phyloP scores from a whole-genome alignment of 2,797 vertebrate genomes.

The Falco cherrug region DNA sequence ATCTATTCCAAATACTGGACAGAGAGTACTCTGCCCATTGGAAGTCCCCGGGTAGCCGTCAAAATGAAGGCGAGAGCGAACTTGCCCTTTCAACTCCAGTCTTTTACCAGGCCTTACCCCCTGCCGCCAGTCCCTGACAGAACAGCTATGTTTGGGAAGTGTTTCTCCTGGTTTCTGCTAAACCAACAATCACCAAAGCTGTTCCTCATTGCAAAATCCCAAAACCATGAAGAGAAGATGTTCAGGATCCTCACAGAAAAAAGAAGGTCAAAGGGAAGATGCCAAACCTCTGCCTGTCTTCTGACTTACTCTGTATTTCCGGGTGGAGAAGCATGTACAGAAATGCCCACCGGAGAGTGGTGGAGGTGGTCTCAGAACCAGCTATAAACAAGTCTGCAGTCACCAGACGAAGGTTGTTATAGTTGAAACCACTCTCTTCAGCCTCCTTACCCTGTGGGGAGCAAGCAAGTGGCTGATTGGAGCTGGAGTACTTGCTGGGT shows the following conservation, averaged over 20 bases:
- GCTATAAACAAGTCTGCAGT: conserved; percentile 78
- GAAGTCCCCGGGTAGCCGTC: not conserved
- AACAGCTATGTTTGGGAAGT: not conserved
- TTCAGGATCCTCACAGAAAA: not conserved
- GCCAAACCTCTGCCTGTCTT: not conserved
- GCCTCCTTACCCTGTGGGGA: conserved; percentile 60
- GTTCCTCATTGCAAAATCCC: not conserved
- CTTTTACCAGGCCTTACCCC: not conserved
- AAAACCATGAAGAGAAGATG: not conserved
- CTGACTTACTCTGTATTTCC: conserved; percentile 81
- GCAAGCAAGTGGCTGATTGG: not conserved
- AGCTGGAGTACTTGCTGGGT: not conserved
- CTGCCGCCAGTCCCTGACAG: not conserved
- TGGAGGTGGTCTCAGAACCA: conserved; percentile 78
- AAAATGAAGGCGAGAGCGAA: rapidly evolving
- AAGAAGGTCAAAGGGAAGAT: not conserved
- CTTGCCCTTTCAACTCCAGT: not conserved
- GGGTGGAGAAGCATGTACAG: conserved; percentile 84
- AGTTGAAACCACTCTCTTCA: conserved; percentile 80
- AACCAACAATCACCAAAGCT: not conserved
- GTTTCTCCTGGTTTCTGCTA: not conserved
- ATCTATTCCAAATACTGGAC: not conserved
- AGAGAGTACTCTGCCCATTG: not conserved
- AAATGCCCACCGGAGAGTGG: conserved; percentile 83
- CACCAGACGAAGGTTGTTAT: conserved; percentile 72